Base-by-base conservation (phyloP, 1,140 invertebrate species). In the Lucilia sericata region DNA sequence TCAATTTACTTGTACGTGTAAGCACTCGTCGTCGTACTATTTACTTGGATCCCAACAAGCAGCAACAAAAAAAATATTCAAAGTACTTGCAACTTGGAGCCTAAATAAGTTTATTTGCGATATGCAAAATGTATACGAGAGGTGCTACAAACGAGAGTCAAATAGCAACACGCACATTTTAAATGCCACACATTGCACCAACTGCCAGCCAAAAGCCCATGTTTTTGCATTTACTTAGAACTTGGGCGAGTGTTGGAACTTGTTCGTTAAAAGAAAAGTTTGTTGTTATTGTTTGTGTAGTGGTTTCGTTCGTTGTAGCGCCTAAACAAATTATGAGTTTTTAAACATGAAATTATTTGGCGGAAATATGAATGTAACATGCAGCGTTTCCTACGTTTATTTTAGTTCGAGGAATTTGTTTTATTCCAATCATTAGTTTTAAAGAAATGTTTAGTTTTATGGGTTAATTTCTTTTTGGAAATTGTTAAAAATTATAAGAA, bases 341-440 rank as follows among this genome's bases (percentile, higher is more conserved):
- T n/a, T 80, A 80, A 80, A 80, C 76, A 80, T 80, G 76, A 80
- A 80, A 80, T 80, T 49, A 80, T 49, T 51, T 80, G 19, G 42
- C 42, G n/a, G 47, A 80, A 47, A 78, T 78, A 78, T 78, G 17
- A 42, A n/a, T 13, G 7, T 49, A 80, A 80, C 65, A 70, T 70
- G n/a, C 10, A n/a, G 65, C 21, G 19, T 19, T 70, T 19, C 65
- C 5, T n/a, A 17, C 55, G 10, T 42, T 42, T 10, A 42, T 42
- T 42, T 42, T 55, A 55, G 5, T 55, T 55, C 51, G 12, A 55
- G 13, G 51, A 55, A 55, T 55, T 55, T 55, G 17, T 13, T 17
- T 55, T 55, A 17, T 55, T 55, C 12, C 51, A 55, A 14, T 55
- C 17, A 55, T 55, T 55, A 55, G 17, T 55, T 55, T 55, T 10